These are phyloP conservation scores for Tragulus kanchil DNA, from an alignment of 2,113 vertebrate genomes.

Conservation along the genomic window DNA sequence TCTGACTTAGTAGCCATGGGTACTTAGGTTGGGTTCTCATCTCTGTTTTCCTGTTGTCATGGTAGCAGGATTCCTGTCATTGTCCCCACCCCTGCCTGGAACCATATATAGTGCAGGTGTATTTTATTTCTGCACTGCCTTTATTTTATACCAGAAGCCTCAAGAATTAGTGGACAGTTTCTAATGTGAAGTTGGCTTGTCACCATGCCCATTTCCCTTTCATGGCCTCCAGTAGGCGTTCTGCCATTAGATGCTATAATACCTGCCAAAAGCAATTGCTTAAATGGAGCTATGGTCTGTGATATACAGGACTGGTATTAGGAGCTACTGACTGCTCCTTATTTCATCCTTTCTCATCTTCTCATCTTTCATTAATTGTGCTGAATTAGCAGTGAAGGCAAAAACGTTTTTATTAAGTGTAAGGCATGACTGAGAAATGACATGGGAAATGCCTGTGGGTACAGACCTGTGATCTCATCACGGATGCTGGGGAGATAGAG, in stretches of 20 bases:
- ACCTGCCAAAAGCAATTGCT: neutral
- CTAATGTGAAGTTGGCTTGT: neutral
- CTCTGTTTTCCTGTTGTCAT: neutral
- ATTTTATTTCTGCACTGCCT: neutral
- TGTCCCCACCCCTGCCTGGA: neutral
- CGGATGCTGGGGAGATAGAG: neutral
- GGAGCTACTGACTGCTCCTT: neutral
- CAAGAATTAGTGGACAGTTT: neutral
- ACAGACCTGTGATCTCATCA: neutral
- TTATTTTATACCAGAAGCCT: neutral
- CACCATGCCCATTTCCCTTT: neutral
- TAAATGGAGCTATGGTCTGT: neutral
- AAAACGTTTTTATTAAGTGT: neutral
- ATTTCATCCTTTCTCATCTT: conserved; percentile 24
- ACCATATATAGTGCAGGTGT: neutral
- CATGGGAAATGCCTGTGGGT: neutral
- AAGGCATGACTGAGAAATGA: conserved; percentile 3
- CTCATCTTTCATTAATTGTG: neutral
- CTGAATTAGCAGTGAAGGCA: neutral
- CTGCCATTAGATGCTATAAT: neutral
- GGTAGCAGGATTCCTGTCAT: neutral
- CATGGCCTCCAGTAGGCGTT: neutral
- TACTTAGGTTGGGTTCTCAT: neutral
- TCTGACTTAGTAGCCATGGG: neutral
- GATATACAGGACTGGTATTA: neutral